Conservation (phyloP, 2,888 invertebrate genomes). For the Opisthograptis luteolata region DNA sequence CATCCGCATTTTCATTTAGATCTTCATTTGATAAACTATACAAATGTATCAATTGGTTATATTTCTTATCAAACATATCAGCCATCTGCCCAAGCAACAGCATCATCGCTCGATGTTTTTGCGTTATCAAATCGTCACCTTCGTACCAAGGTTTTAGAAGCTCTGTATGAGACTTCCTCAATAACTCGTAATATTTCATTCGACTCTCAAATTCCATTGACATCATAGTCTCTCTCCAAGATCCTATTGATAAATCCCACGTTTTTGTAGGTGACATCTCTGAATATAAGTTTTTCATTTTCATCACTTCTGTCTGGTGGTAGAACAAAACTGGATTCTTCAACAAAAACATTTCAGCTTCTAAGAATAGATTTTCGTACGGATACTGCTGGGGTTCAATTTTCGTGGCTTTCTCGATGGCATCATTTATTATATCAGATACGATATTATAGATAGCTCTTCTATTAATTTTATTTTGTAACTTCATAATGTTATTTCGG, state of each 20-base stretch:
- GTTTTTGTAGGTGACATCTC: conserved; percentile 54
- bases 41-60: conserved; percentile 41
- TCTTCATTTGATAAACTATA: conserved; percentile 7
- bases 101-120: conserved; percentile 62
- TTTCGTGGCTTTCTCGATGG: conserved; percentile 50
- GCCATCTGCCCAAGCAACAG: conserved; percentile 57
- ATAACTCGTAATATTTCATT: conserved; percentile 62
- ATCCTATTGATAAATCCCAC: conserved; percentile 69
- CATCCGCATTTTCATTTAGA: background rate
- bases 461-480: conserved; percentile 54
- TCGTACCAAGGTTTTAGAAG: conserved; percentile 70
- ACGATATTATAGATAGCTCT: conserved; percentile 53
- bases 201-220: conserved; percentile 64
- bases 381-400: conserved; percentile 61
- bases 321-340: conserved; percentile 75
- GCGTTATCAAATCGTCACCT: conserved; percentile 53
- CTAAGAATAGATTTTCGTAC: conserved; percentile 65
- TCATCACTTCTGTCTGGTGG: conserved; percentile 70
- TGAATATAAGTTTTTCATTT: conserved; percentile 57
- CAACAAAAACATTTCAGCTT: conserved; percentile 70
- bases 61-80: conserved; percentile 63
- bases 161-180: conserved; percentile 57
- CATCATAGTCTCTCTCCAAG: conserved; percentile 70
- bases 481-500: conserved; percentile 45
- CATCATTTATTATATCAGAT: conserved; percentile 48